Evolutionary conservation across 37 sponge, comb jelly and placozoan species (phyloP).

Genomic region (Geodia barretti): DNA sequence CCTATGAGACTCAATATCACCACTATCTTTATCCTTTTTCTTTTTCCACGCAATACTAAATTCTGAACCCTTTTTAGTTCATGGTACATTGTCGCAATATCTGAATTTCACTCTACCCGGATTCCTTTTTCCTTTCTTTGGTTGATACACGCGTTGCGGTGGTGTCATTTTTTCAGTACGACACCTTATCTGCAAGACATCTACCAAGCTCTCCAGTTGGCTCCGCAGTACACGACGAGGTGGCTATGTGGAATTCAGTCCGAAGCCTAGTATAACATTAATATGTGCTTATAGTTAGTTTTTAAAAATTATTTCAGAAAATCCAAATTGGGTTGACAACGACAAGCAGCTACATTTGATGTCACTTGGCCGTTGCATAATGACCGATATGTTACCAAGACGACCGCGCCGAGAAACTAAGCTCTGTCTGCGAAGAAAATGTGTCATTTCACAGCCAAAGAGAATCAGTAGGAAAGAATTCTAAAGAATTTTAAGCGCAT

Average conservation of each 20-base stretch:
- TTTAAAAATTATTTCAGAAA: conserved; percentile 15
- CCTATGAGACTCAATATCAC: too few relatives aligned
- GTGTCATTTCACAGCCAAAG: conserved; percentile 36
- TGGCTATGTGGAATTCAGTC: conserved; percentile 71
- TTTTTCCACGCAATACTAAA: too few relatives aligned
- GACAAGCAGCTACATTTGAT: conserved; percentile 68
- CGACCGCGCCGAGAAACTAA: conserved; percentile 20
- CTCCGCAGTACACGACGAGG: conserved; percentile 9
- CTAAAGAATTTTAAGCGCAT: not conserved
- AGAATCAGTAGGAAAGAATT: conserved; percentile 16
- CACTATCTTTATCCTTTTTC: too few relatives aligned
- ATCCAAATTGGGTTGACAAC: conserved; percentile 63
- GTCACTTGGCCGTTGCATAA: conserved; percentile 41
- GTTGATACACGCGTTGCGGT: too few relatives aligned
- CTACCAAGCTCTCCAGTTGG: conserved; percentile 16
- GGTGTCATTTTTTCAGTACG: too few relatives aligned
- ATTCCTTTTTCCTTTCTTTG: too few relatives aligned
- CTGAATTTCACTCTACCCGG: too few relatives aligned
- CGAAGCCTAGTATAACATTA: conserved; percentile 39
- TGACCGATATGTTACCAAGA: not conserved
- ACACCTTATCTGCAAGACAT: conserved; percentile 38
- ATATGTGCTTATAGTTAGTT: not conserved
- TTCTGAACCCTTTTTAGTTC: too few relatives aligned
- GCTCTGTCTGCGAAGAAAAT: conserved; percentile 58
- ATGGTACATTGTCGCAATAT: too few relatives aligned